phyloP scores from a whole-genome alignment of 2,797 vertebrate species.

The Chelidonichthys spinosus region DNA sequence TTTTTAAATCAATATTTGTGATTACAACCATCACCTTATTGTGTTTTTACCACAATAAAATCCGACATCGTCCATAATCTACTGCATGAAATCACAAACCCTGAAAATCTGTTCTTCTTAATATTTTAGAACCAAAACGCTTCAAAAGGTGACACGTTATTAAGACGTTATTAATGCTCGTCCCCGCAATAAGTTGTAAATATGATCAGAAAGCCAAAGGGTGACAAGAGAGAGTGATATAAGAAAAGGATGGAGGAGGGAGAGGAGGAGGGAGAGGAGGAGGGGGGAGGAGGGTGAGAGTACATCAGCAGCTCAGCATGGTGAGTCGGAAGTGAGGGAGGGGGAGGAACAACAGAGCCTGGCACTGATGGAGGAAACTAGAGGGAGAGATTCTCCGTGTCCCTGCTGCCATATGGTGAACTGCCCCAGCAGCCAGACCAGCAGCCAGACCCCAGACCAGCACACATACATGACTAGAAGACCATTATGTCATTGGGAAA shows the following conservation, averaged over 20 bases:
- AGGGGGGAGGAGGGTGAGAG: constrained; percentile 50
- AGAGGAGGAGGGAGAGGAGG: constrained; percentile 36
- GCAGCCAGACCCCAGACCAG: constrained; percentile 46
- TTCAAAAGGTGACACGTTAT: not conserved
- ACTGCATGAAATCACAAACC: constrained; percentile 29
- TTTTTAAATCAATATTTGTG: too few relatives aligned
- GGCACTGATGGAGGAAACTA: constrained; percentile 59
- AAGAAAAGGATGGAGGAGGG: constrained; percentile 30
- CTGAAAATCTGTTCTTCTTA: constrained; percentile 14
- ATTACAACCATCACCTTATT: too few relatives aligned
- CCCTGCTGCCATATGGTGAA: constrained; percentile 81
- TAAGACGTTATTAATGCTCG: not conserved
- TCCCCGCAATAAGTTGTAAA: not conserved
- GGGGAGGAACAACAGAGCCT: constrained; percentile 69
- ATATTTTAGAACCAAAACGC: constrained; percentile 5
- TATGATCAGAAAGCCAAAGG: not conserved
- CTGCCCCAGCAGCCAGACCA: constrained; percentile 40
- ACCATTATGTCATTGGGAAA: not conserved
- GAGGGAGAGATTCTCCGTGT: constrained; percentile 76
- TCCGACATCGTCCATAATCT: too few relatives aligned
- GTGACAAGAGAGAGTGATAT: constrained; percentile 8
- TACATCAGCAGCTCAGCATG: constrained; percentile 64
- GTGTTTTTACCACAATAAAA: too few relatives aligned
- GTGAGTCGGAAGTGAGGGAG: constrained; percentile 58
- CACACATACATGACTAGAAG: constrained; percentile 24